Conservation (phyloP, 1,140 invertebrate species). For the Eulimnadia texana region DNA sequence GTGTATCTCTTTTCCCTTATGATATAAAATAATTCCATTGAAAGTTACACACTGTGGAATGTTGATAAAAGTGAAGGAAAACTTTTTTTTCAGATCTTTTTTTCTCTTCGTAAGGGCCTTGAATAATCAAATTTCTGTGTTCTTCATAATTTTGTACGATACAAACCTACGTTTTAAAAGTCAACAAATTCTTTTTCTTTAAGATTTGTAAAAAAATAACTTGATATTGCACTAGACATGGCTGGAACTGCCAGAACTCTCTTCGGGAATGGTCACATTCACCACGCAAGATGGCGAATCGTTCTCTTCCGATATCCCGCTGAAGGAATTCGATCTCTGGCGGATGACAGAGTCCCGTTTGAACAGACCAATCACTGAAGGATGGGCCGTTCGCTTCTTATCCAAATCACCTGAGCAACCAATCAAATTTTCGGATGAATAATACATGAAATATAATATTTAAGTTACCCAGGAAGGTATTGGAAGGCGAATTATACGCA, state of each 20-base stretch:
- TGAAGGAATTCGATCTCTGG: constrained; percentile 3
- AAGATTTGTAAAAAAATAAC: background rate
- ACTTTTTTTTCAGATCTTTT: too few species aligned
- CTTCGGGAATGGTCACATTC: constrained; percentile 6
- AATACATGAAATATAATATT: background rate
- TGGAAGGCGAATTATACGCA: constrained; percentile 77
- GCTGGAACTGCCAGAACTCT: background rate
- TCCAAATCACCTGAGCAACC: background rate
- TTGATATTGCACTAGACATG: background rate
- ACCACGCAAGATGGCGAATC: background rate
- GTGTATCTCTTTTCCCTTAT: too few species aligned
- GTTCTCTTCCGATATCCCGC: constrained; percentile 15
- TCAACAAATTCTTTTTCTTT: too few species aligned
- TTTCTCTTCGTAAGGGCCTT: too few species aligned
- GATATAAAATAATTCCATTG: too few species aligned
- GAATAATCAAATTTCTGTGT: too few species aligned
- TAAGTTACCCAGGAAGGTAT: constrained; percentile 65
- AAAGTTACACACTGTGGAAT: too few species aligned
- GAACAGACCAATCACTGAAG: constrained; percentile 24
- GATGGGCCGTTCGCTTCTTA: constrained; percentile 13
- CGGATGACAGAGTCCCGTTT: constrained; percentile 20
- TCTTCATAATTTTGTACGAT: too few species aligned
- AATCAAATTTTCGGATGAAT: constrained; percentile 1
- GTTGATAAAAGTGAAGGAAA: too few species aligned
- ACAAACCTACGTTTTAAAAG: too few species aligned